Evolutionary conservation across 2,888 invertebrate species (phyloP), one percentile per base, ranked within the genome.

Genomic region (Eueremaeus valkanovi): DNA sequence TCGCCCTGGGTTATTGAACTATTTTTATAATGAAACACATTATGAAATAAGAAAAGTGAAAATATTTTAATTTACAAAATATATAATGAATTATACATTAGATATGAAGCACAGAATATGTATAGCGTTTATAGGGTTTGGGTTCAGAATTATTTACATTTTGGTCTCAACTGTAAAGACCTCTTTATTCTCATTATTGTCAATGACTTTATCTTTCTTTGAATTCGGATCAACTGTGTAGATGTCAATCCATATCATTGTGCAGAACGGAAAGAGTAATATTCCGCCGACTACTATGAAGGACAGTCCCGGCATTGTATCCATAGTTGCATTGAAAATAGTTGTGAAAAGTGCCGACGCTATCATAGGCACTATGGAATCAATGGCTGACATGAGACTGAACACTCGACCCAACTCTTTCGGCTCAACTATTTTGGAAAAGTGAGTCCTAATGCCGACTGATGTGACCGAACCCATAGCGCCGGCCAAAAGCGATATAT

Each of bases 341-440:
- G 8, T 45, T 13, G 24, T 70, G 45, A 45, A 45, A 16, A 45
- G 45, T 8, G 11, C 36, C 36, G 16, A 3, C 18, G 45, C 31
- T 0, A 70, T 29, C n/a, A 70, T 24, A 8, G 74, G 74, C 3
- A n/a, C 31, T 31, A 66, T 29, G 11, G 75, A 49, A 40, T 75
- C 75, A n/a, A 75, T n/a, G 13, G 75, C 45, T 1, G 70, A 51
- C 75, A 75, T 70, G 3, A 75, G 29, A 66, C 68, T 29, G 18
- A 70, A 75, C 5, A 75, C 40, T 51, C 27, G n/a, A 0, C 75
- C 75, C 55, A 75, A 55, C 29, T 75, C 75, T 9, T 75, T 70
- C 5, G 29, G 51, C 11, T 70, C 75, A 1, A 75, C 75, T 31
- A 75, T 51, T 49, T 68, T 75, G n/a, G 75, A 29, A 1, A 70